phyloP scores from a whole-genome alignment of 2,888 invertebrate genomes.

The Fragum whitleyi region DNA sequence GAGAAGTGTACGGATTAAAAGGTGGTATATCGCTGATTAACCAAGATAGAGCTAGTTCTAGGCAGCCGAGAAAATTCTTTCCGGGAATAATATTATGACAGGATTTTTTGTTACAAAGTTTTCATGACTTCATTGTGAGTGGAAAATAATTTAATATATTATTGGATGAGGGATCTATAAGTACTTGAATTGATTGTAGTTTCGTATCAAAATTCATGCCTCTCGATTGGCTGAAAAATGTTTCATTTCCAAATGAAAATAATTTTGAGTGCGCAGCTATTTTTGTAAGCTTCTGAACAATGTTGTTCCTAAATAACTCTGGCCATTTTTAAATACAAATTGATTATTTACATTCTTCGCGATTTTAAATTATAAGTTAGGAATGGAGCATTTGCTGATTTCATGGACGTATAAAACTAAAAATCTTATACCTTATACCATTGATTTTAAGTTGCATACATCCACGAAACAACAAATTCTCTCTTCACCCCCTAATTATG shows the following conservation, averaged over 20 bases:
- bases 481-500: too few relatives aligned
- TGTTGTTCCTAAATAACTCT: too few relatives aligned
- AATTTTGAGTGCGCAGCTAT: too few relatives aligned
- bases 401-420: too few relatives aligned
- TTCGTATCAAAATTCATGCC: too few relatives aligned
- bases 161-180: neutral
- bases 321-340: too few relatives aligned
- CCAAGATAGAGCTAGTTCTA: neutral
- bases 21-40: neutral
- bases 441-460: neutral
- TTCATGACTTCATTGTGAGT: neutral
- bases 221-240: too few relatives aligned
- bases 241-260: too few relatives aligned
- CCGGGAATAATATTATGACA: neutral
- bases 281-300: too few relatives aligned
- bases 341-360: neutral
- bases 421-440: neutral
- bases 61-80: neutral
- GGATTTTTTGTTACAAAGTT: neutral
- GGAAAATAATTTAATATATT: neutral
- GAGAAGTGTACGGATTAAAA: slow-evolving; percentile 2
- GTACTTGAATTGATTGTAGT: neutral
- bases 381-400: too few relatives aligned
- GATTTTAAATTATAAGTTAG: neutral
- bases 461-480: too few relatives aligned